phyloP scores from a whole-genome alignment of 2,888 invertebrate species.

The Cerceris rybyensis region DNA sequence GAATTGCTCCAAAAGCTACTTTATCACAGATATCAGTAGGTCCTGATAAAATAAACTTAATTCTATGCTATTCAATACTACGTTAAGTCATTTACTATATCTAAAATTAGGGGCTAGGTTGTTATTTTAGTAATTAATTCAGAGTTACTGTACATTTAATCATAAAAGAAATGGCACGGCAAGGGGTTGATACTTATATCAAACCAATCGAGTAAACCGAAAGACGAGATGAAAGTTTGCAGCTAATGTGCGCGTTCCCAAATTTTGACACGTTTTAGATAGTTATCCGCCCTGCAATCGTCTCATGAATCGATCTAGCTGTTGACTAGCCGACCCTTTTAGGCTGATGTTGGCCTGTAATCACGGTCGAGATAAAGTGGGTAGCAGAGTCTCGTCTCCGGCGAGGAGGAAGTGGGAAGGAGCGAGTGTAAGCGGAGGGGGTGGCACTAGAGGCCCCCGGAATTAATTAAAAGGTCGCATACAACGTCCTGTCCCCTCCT shows the following conservation, averaged over 20 bases:
- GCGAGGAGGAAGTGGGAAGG: constrained; percentile 23
- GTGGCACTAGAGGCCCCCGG: constrained; percentile 22
- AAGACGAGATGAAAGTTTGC: not conserved
- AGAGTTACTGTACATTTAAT: no score
- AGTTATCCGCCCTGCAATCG: constrained; percentile 32
- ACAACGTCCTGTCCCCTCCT: constrained; percentile 10
- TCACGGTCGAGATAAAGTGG: constrained; percentile 63
- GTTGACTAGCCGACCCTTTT: constrained; percentile 62
- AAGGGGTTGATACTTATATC: not conserved
- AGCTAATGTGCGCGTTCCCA: not conserved
- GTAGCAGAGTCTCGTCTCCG: constrained; percentile 55
- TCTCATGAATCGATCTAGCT: constrained; percentile 58
- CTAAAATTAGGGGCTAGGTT: no score
- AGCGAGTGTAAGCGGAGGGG: not conserved
- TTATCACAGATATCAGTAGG: no score
- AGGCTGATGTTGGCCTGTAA: constrained; percentile 62
- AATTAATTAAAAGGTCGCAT: constrained; percentile 65
- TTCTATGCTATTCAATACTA: no score
- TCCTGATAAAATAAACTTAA: no score
- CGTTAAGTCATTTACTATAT: no score
- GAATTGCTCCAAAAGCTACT: no score
- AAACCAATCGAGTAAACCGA: not conserved
- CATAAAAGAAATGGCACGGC: no score
- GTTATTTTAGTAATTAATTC: no score
- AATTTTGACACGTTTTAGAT: constrained; percentile 35